phyloP scores from a whole-genome alignment of 1,140 invertebrate species.

The Zaprionus ghesquierei region DNA sequence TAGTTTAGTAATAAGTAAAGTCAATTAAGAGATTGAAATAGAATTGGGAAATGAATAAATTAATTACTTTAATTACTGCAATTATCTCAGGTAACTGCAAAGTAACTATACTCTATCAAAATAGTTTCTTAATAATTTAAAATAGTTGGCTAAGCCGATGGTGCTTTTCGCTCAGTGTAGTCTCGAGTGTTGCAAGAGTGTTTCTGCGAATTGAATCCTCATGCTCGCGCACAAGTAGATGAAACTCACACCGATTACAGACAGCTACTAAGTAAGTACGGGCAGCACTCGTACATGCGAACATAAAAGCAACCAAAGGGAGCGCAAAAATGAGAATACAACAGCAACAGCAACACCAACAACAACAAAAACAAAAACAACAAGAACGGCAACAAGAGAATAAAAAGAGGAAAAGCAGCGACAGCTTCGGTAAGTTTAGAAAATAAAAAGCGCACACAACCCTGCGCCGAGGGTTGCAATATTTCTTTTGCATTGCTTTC shows the following conservation, averaged over 20 bases:
- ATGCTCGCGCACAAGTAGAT: conserved; percentile 25
- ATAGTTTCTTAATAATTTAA: too few species aligned
- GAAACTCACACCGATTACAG: conserved; percentile 57
- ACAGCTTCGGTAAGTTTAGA: conserved; percentile 55
- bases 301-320: not conserved
- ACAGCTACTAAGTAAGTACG: conserved; percentile 34
- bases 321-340: not conserved
- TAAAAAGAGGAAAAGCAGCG: conserved; percentile 6
- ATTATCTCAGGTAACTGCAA: too few species aligned
- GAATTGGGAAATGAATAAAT: not conserved
- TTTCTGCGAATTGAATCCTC: conserved; percentile 52
- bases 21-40: not conserved
- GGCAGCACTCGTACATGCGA: not conserved
- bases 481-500: conserved; percentile 69
- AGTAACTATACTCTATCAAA: too few species aligned
- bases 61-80: too few species aligned
- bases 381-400: conserved; percentile 2
- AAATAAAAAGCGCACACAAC: conserved; percentile 63
- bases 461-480: conserved; percentile 67
- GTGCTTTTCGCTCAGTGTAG: conserved; percentile 39
- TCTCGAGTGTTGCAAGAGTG: conserved; percentile 66
- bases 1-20: not conserved
- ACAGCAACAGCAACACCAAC: not conserved
- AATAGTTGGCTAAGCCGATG: not conserved
- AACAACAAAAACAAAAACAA: not conserved